A percentile compares a stretch with the other conserved stretches of the same genome.
Evolutionary conservation across 2,797 vertebrate genomes (phyloP).

Genomic region (Bovichtus variegatus): DNA sequence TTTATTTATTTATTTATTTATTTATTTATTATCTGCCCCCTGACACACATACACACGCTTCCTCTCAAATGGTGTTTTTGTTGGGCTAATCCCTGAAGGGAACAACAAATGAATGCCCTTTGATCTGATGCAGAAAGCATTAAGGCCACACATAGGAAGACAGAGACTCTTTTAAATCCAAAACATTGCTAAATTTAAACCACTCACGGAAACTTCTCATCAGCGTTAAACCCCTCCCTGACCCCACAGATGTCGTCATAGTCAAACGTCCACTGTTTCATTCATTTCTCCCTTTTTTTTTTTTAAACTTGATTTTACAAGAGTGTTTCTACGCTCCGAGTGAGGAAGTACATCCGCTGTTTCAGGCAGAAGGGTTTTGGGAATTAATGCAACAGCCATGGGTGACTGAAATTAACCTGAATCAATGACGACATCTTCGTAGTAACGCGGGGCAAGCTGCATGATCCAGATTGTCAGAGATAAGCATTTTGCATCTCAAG

Average conservation of each 20-base stretch:
- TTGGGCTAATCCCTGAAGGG: slow-evolving; percentile 51
- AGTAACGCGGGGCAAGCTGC: slow-evolving; percentile 18
- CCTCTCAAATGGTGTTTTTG: slow-evolving; percentile 47
- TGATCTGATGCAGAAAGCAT: slow-evolving; percentile 58
- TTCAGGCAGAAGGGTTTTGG: slow-evolving; percentile 6
- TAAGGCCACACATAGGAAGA: slow-evolving; percentile 19
- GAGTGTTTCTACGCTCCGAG: background rate
- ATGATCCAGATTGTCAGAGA: slow-evolving; percentile 70
- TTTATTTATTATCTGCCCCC: slow-evolving; percentile 46
- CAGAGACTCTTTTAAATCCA: slow-evolving; percentile 19
- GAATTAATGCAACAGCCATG: slow-evolving; percentile 15
- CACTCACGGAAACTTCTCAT: slow-evolving; percentile 30
- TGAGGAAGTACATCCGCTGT: slow-evolving; percentile 35
- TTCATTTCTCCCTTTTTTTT: slow-evolving; percentile 7
- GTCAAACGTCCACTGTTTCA: slow-evolving; percentile 1
- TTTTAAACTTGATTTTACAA: slow-evolving; percentile 6
- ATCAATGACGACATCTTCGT: slow-evolving; percentile 43
- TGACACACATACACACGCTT: slow-evolving; percentile 28
- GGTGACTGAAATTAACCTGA: slow-evolving; percentile 36
- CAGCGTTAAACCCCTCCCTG: slow-evolving; percentile 9
- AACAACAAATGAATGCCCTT: slow-evolving; percentile 62
- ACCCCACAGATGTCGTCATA: slow-evolving; percentile 1
- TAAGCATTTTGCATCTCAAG: slow-evolving; percentile 75
- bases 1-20: slow-evolving; percentile 59
- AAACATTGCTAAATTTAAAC: slow-evolving; percentile 54